Evolutionary conservation across 2,888 invertebrate species (phyloP), one percentile per base, ranked within the genome.

Genomic region (Erebia aethiops): DNA sequence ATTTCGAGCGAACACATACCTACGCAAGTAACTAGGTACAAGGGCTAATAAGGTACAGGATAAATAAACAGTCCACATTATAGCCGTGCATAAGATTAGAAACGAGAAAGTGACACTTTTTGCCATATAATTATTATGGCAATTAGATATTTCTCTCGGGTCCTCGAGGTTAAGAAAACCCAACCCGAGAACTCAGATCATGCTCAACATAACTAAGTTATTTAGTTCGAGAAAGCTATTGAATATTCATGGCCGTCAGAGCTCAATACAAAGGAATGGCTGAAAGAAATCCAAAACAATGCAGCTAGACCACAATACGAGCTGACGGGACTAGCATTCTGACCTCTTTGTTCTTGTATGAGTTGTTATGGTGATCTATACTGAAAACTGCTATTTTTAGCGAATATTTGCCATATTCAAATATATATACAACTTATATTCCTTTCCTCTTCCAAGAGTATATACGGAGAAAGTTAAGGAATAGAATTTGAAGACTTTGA

Each of bases 271-370:
- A 79, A 80, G 72, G 71, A 79, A 76, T 76, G 71, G 63, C 79
- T 84, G 81, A 87, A 87, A 87, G 83, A 86, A 84, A 84, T 84
- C 79, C 75, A 77, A 77, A 82, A 87, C 86, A 86, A 86, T 84
- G 49, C 79, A 70, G 70, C 72, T 71, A 67, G 71, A 70, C 71
- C 74, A 75, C 71, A 73, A 75, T 73, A 54, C 61, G 65, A 68
- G 70, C 61, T 69, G 75, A 62, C 72, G 67, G 65, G 67, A 52
- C 65, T 43, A 61, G 21, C 54, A 63, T 63, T 74, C 70, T 60
- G 62, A 66, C 66, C 73, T 70, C 73, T 67, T 72, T 43, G 65
- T 54, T 57, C 18, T 43, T 18, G 43, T 21, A 57, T 41, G 21
- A 14, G n/a, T 21, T 67, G n/a, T 46, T 18, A 57, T 67, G 5